Percentiles rank a stretch among this genome's conserved stretches.
These are phyloP conservation scores for Cyphomyrus plagiostoma DNA, from an alignment of 2,113 vertebrate genomes.

Conservation along the genomic window DNA sequence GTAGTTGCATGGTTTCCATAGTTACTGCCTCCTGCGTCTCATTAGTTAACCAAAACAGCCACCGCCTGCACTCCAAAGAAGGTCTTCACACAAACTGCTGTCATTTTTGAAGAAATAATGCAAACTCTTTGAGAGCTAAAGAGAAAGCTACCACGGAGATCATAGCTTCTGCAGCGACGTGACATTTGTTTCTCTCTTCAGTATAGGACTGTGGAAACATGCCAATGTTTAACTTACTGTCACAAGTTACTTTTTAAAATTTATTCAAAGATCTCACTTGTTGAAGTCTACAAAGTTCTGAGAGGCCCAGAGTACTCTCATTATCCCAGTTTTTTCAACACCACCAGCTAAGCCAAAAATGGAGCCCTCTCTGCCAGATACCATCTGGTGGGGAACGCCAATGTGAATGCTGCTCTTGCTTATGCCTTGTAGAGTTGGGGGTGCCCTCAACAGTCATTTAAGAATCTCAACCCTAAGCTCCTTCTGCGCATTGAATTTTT, in stretches of 20 bases:
- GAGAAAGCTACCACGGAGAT: neutral
- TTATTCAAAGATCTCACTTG: neutral
- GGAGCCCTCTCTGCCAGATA: neutral
- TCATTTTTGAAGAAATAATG: constrained; percentile 1
- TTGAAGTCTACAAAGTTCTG: neutral
- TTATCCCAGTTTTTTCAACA: neutral
- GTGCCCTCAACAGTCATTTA: neutral
- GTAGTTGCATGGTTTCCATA: neutral
- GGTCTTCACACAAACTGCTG: neutral
- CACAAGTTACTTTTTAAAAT: constrained; percentile 1
- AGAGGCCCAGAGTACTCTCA: neutral
- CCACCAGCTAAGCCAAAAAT: neutral
- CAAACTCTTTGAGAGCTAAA: neutral
- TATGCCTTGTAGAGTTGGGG: neutral
- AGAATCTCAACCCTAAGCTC: neutral
- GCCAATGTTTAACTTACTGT: neutral
- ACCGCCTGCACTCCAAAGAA: neutral
- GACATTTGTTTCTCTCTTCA: neutral
- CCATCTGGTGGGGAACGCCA: neutral
- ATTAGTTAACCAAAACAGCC: neutral
- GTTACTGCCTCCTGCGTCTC: neutral
- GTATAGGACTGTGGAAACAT: neutral
- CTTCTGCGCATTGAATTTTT: neutral
- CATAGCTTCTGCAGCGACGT: neutral
- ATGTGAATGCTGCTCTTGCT: neutral